Evolutionary conservation across 2,113 vertebrate species (phyloP).

Genomic region (Columba livia): DNA sequence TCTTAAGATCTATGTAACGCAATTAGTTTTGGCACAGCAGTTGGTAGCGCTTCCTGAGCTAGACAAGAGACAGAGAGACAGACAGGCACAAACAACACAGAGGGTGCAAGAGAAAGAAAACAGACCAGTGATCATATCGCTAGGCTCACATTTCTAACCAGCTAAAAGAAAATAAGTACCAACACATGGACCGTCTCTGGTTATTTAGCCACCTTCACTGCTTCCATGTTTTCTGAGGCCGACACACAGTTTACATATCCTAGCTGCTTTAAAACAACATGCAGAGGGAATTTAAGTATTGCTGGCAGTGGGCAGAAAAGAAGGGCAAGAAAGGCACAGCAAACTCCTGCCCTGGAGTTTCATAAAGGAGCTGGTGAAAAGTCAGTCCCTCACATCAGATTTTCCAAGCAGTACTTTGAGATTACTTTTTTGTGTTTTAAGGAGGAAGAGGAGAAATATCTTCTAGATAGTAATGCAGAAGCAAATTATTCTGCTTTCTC

Average conservation of each 20-base stretch:
- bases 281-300: not conserved
- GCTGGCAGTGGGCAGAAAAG: not conserved
- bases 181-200: not conserved
- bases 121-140: constrained; percentile 34
- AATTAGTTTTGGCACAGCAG: not conserved
- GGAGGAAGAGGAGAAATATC: not conserved
- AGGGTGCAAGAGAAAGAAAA: constrained; percentile 71
- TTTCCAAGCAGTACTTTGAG: not conserved
- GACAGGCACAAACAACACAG: constrained; percentile 25
- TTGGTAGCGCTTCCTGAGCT: constrained; percentile 17
- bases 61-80: not conserved
- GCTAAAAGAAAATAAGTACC: not conserved
- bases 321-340: not conserved
- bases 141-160: not conserved
- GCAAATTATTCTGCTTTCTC: not conserved
- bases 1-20: not conserved
- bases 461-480: not conserved
- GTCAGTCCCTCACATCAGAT: not conserved
- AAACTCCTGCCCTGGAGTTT: not conserved
- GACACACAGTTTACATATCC: not conserved
- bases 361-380: not conserved
- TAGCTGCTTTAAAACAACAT: not conserved
- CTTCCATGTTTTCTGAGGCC: not conserved
- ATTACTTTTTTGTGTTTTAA: not conserved
- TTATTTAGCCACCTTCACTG: not conserved